A percentile compares a stretch with the other conserved stretches of the same genome.
Evolutionary conservation across 2,888 invertebrate genomes (phyloP).

Genomic region (Chromoteleia sp.): DNA sequence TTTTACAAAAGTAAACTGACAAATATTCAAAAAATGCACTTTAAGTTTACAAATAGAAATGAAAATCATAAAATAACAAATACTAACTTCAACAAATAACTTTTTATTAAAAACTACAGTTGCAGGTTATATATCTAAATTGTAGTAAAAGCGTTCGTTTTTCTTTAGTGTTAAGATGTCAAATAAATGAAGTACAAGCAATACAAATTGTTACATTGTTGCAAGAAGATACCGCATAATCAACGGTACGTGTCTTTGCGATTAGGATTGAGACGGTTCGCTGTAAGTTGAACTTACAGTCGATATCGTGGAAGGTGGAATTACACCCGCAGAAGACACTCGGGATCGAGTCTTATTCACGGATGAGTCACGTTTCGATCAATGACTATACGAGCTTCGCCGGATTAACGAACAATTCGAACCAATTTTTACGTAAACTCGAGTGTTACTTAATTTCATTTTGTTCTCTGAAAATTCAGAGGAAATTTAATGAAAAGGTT

Average conservation of each 20-base stretch:
- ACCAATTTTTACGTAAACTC: neutral
- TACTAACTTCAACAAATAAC: no score
- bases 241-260: slow-evolving; percentile 19
- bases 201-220: slow-evolving; percentile 21
- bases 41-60: no score
- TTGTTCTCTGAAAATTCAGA: no score
- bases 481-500: no score
- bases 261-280: slow-evolving; percentile 14
- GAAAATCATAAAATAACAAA: no score
- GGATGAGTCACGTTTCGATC: slow-evolving; percentile 10
- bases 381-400: neutral
- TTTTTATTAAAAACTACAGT: neutral
- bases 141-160: neutral
- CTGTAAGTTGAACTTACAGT: slow-evolving; percentile 17
- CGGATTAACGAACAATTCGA: slow-evolving; percentile 3
- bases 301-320: slow-evolving; percentile 15
- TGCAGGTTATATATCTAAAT: slow-evolving; percentile 1
- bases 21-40: no score
- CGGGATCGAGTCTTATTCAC: slow-evolving; percentile 16
- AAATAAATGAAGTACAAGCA: slow-evolving; percentile 14
- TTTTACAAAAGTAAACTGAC: no score
- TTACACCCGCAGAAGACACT: slow-evolving; percentile 13
- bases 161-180: neutral
- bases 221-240: slow-evolving; percentile 34
- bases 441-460: neutral